Evolutionary conservation across 2,888 invertebrate genomes (phyloP).

Genomic region (Phlogophora meticulosa): DNA sequence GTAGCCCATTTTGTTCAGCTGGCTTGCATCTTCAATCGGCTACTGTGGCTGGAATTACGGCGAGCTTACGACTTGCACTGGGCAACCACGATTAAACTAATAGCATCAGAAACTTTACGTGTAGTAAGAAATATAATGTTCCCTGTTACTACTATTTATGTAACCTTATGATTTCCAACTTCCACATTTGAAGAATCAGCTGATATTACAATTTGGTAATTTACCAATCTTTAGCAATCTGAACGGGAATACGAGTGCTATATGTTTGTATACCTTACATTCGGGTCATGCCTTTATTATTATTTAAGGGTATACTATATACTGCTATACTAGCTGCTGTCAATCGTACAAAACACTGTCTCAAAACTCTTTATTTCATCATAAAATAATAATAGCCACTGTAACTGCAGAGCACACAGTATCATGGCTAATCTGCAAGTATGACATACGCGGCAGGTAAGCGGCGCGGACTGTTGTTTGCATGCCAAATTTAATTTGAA

Average conservation of each 20-base stretch:
- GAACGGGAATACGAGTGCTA: no score
- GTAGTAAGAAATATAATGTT: conserved; percentile 5
- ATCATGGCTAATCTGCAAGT: conserved; percentile 32
- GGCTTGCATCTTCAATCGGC: conserved; percentile 42
- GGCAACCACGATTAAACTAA: conserved; percentile 29
- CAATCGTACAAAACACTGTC: background rate
- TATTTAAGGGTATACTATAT: no score
- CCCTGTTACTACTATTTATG: background rate
- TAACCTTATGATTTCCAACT: background rate
- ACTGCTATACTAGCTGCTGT: no score
- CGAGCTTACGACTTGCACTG: conserved; percentile 19
- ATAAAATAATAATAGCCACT: background rate
- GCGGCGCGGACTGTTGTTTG: conserved; percentile 78
- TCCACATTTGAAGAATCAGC: background rate
- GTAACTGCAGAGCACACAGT: conserved; percentile 15
- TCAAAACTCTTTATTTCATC: background rate
- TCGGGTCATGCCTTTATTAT: no score
- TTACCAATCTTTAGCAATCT: no score
- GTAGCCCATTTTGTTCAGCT: conserved; percentile 37
- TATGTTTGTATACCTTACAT: no score
- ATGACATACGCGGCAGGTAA: conserved; percentile 32
- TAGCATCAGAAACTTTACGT: conserved; percentile 22
- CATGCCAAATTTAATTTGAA: conserved; percentile 88
- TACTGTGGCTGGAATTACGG: conserved; percentile 15
- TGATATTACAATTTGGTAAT: no score